Evolutionary conservation across 2,888 invertebrate species (phyloP).

Genomic region (Microctonus aethiopoides): DNA sequence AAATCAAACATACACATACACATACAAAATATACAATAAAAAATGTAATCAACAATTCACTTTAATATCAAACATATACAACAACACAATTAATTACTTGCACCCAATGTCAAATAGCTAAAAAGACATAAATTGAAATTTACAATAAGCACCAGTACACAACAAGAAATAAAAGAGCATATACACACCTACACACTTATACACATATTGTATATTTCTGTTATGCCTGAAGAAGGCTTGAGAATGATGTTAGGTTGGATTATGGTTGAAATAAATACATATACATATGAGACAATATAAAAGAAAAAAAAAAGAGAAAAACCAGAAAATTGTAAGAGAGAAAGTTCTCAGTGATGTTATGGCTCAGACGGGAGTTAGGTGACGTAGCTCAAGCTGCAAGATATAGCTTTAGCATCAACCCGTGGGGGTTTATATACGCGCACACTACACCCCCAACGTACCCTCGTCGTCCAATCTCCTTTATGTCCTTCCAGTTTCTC

Average conservation of each 20-base stretch:
- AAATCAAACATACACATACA: too few species aligned
- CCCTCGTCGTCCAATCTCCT: conserved; percentile 61
- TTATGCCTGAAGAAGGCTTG: conserved; percentile 20
- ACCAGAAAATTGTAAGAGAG: neutral
- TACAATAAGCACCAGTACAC: conserved; percentile 18
- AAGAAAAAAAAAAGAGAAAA: conserved; percentile 8
- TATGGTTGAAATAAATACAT: neutral
- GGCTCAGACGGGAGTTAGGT: conserved; percentile 16
- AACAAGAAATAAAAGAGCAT: too few species aligned
- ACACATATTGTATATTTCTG: too few species aligned
- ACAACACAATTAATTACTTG: neutral
- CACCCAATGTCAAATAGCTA: neutral
- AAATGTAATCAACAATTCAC: neutral
- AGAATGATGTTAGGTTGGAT: neutral
- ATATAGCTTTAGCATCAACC: conserved; percentile 35
- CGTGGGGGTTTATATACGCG: conserved; percentile 49
- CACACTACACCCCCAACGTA: conserved; percentile 36
- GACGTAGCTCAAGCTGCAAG: conserved; percentile 17
- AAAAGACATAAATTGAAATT: conserved; percentile 10
- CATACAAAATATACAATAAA: too few species aligned
- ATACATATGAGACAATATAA: neutral
- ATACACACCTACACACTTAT: too few species aligned
- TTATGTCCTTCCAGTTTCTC: conserved; percentile 58
- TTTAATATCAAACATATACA: neutral
- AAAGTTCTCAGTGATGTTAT: conserved; percentile 21